Base-by-base conservation (phyloP, 1,140 invertebrate genomes). In the Chelonus insularis region DNA sequence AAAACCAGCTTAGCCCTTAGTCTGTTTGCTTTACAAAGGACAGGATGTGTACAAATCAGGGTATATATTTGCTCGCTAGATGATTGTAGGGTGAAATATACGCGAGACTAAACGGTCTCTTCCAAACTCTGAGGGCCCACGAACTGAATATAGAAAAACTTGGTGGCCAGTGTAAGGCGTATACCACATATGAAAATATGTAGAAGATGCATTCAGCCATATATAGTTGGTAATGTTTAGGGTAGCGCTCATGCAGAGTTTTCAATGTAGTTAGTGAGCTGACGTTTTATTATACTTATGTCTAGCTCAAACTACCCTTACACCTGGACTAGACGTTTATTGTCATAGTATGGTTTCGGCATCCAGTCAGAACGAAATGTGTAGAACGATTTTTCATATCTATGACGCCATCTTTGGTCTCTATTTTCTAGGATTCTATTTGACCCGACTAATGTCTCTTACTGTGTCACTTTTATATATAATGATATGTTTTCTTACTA, bases 21-120 rank as follows among this genome's bases (percentile, higher is more conserved):
- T 7, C 25, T 12, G 16, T 21, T 48, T 43, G 12, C 21, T 62
- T 67, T 67, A 80, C 79, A 81, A 81, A 77, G 72, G 63, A 77
- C 79, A 80, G 79, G 79, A 81, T 81, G 78, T 81, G 77, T 81
- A 81, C 79, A 81, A 81, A 81, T 79, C 79, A 77, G 76, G 74
- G 75, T 77, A 74, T 80, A 79, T 29, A 29, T 29, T 29, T 79
- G 79, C 73, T 75, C 72, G 73, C n/a, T 51, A 57, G 59, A 60
- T 67, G 74, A 79, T 79, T 75, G 70, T 72, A 69, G 70, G 68
- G 63, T 77, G 69, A 76, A 78, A 74, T 77, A 76, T 78, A 75
- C 66, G 72, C 69, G 72, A 76, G 63, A 72, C 69, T 77, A 75
- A 77, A 78, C 68, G 70, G 67, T 25, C 14, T n/a, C n/a, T n/a